These are phyloP conservation scores for Eurytoma californica DNA, from an alignment of 2,888 invertebrate species.

Conservation along the genomic window DNA sequence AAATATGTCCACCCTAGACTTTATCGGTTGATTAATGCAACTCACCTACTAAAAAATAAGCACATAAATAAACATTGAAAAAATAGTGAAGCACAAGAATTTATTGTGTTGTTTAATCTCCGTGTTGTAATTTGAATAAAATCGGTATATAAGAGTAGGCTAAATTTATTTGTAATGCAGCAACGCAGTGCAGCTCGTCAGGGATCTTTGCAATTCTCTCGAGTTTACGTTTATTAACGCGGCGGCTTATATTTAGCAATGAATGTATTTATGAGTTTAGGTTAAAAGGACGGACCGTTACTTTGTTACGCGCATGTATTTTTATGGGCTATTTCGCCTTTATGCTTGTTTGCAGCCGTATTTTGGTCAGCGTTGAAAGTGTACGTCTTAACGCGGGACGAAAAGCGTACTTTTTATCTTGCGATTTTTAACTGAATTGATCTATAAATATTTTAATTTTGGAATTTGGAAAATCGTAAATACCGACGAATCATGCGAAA, in stretches of 20 bases:
- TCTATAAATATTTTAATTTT: too few species aligned
- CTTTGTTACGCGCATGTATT: conserved; percentile 25
- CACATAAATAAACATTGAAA: too few species aligned
- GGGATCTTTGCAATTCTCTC: not conserved
- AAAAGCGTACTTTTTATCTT: not conserved
- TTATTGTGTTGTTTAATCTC: too few species aligned
- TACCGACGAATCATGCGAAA: too few species aligned
- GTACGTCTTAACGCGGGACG: too few species aligned
- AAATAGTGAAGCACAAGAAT: too few species aligned
- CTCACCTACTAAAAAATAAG: too few species aligned
- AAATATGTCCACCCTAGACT: too few species aligned
- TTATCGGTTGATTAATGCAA: too few species aligned
- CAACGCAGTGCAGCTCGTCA: not conserved
- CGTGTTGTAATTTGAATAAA: not conserved
- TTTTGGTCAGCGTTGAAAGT: too few species aligned
- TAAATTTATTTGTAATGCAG: not conserved
- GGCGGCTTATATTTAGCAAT: conserved; percentile 41
- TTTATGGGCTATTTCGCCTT: conserved; percentile 25
- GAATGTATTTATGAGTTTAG: conserved; percentile 26
- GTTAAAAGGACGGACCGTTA: conserved; percentile 8
- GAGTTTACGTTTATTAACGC: conserved; percentile 45
- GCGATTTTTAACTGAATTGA: not conserved
- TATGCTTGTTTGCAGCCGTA: not conserved
- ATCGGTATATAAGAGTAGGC: not conserved
- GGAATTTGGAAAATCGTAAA: too few species aligned